These are phyloP conservation scores for Sicus ferrugineus DNA, from an alignment of 2,888 invertebrate species.

Conservation along the genomic window DNA sequence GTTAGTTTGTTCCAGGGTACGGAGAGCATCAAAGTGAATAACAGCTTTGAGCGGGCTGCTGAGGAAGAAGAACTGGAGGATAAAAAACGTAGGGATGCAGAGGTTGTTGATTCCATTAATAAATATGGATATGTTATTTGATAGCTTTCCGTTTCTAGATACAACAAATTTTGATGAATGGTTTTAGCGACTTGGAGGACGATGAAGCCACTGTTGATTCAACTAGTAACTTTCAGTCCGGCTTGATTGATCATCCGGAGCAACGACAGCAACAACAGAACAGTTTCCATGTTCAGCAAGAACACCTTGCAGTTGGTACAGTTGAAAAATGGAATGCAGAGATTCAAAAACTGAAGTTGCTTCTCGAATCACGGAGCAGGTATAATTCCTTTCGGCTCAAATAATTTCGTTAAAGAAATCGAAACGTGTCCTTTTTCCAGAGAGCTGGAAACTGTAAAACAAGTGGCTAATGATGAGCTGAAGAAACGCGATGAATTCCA, in stretches of 20 bases:
- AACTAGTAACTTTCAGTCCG: constrained; percentile 62
- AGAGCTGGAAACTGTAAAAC: constrained; percentile 64
- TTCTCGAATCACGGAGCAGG: constrained; percentile 66
- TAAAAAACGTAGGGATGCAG: constrained; percentile 72
- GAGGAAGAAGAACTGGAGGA: constrained; percentile 77
- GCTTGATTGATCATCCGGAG: constrained; percentile 40
- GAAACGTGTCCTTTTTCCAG: constrained; percentile 4
- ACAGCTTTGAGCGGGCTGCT: constrained; percentile 71
- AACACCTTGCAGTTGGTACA: not conserved
- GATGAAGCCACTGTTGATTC: constrained; percentile 72
- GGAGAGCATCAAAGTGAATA: constrained; percentile 72
- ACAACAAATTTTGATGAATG: constrained; percentile 71
- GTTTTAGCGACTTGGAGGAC: constrained; percentile 76
- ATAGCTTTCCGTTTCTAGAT: constrained; percentile 64
- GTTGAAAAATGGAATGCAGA: constrained; percentile 40
- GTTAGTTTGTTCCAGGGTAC: constrained; percentile 76
- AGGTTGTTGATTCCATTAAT: constrained; percentile 64
- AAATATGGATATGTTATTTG: not conserved
- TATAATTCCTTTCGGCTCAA: constrained; percentile 51
- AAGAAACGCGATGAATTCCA: constrained; percentile 64
- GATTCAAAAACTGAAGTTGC: constrained; percentile 53
- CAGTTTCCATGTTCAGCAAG: constrained; percentile 30
- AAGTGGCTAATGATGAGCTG: constrained; percentile 54
- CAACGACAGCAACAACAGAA: constrained; percentile 27
- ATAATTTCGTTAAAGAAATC: constrained; percentile 32